These are phyloP conservation scores for Rhamphomyia laevipes DNA, from an alignment of 2,888 invertebrate genomes.

Conservation along the genomic window DNA sequence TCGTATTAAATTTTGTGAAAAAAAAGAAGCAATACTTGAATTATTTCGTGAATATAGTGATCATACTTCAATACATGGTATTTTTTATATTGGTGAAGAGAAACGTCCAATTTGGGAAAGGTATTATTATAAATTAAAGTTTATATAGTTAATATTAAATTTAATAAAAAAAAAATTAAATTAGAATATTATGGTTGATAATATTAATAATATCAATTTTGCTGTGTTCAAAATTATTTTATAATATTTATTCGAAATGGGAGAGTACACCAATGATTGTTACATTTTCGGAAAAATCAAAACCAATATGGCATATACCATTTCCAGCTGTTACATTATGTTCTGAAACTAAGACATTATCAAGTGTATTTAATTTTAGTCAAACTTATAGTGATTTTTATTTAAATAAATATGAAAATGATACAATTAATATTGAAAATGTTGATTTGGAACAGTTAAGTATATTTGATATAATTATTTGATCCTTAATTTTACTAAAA, in stretches of 20 bases:
- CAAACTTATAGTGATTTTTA: neutral
- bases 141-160: slow-evolving; percentile 40
- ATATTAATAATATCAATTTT: slow-evolving; percentile 43
- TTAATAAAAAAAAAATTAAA: too few species aligned
- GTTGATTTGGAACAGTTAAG: too few species aligned
- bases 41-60: slow-evolving; percentile 46
- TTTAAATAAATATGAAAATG: neutral
- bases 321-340: slow-evolving; percentile 34
- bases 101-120: slow-evolving; percentile 43
- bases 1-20: neutral
- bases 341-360: slow-evolving; percentile 28
- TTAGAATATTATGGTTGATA: slow-evolving; percentile 38
- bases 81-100: slow-evolving; percentile 49
- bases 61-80: slow-evolving; percentile 51
- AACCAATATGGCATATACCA: slow-evolving; percentile 36
- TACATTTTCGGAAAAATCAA: slow-evolving; percentile 58
- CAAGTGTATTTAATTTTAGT: slow-evolving; percentile 4
- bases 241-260: slow-evolving; percentile 55
- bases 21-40: slow-evolving; percentile 21
- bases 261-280: slow-evolving; percentile 56
- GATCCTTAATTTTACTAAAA: too few species aligned
- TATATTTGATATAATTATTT: too few species aligned
- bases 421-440: neutral
- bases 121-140: neutral
- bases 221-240: slow-evolving; percentile 42